Percentiles rank a stretch among this genome's conserved stretches.
Evolutionary conservation across 2,113 vertebrate species (phyloP).

Genomic region (Proteles cristata): DNA sequence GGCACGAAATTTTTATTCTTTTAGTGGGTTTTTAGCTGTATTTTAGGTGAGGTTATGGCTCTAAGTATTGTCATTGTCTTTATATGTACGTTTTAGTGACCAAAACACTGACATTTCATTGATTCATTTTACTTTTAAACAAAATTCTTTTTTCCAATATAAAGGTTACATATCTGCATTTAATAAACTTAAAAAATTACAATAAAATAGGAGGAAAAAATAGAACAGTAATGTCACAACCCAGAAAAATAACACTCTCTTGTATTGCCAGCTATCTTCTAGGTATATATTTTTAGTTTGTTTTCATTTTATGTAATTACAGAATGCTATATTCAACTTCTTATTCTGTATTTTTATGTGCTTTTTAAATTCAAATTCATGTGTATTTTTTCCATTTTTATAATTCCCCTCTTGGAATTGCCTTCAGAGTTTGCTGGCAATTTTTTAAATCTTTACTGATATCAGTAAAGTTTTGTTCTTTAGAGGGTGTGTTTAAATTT

Average conservation of each 20-base stretch:
- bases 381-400: background rate
- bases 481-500: background rate
- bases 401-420: background rate
- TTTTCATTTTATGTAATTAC: background rate
- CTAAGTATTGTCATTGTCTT: background rate
- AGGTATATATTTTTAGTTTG: background rate
- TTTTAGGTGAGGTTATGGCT: background rate
- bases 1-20: background rate
- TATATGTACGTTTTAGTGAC: background rate
- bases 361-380: background rate
- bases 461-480: conserved; percentile 30
- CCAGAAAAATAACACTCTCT: background rate
- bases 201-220: background rate
- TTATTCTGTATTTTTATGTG: background rate
- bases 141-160: background rate
- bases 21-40: background rate
- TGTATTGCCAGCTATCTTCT: background rate
- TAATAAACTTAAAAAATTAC: conserved; percentile 3
- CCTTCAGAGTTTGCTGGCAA: background rate
- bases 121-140: conserved; percentile 15
- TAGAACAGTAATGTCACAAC: background rate
- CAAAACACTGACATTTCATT: background rate
- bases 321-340: background rate
- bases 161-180: background rate
- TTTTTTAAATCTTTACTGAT: background rate